Base-by-base conservation (phyloP, 2,888 invertebrate genomes). In the Conchocele bisecta region DNA sequence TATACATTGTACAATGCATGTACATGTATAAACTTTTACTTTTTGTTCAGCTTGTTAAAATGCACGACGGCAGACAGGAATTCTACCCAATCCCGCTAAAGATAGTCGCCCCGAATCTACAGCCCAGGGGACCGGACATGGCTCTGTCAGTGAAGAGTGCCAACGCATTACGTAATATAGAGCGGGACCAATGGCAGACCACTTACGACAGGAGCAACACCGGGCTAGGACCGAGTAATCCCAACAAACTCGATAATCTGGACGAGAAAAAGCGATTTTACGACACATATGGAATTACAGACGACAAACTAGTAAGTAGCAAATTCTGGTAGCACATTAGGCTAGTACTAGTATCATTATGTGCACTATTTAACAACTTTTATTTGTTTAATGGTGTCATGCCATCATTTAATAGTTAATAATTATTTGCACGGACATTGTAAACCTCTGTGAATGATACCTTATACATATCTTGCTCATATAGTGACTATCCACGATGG, bases 161-260 rank as follows among this genome's bases (percentile, higher is more conserved):
- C 15, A 88, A 89, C 60, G 81, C 87, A 0, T 54, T 86, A 28
- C 77, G 87, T 11, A 90, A 90, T 73, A 65, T 90, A 28, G 89
- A 90, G 64, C 74, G 89, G 3, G 77, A 86, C 63, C 90, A 90
- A 54, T 90, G 89, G 89, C 78, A 83, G 66, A 90, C 89, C 17
- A 85, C 84, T 0, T 88, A 90, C 35, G 76, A 89, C 28, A 63
- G 83, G 41, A 80, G 84, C 28, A 85, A 88, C 74, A 88, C 89
- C 1, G 89, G 90, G 0, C 69, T 89, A 1, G 90, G 90, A 1
- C 88, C 88, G 0, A 58, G 79, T 37, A 88, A 89, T 66, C 86
- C 89, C 3, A 78, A 82, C 76, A 79, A 81, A 13, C 81, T 90
- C 17, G 89, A 90, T 61, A 90, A 90, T 64, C 54, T 83, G n/a